These are phyloP conservation scores for Protonibea diacanthus DNA, from an alignment of 2,797 vertebrate species.

Conservation along the genomic window DNA sequence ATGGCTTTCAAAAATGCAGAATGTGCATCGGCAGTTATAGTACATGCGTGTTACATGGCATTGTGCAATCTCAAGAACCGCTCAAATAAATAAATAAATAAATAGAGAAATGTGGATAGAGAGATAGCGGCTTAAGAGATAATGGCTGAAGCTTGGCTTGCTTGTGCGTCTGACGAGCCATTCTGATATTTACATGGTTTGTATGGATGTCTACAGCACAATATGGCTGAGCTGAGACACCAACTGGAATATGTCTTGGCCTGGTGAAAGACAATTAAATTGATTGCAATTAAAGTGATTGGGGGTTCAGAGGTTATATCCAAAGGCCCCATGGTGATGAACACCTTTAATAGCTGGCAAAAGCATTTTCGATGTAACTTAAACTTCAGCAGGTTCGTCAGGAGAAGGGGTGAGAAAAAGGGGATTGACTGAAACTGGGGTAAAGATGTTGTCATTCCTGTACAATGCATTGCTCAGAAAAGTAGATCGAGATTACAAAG, in stretches of 20 bases:
- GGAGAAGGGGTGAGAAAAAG: slow-evolving; percentile 19
- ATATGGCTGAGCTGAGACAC: slow-evolving; percentile 20
- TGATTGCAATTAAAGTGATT: neutral
- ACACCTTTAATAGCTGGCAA: neutral
- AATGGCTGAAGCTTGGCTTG: slow-evolving; percentile 35
- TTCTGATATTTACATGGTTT: slow-evolving; percentile 41
- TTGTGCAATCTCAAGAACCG: slow-evolving; percentile 86
- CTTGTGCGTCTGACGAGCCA: slow-evolving; percentile 43
- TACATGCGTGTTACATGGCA: slow-evolving; percentile 93
- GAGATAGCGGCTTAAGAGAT: slow-evolving; percentile 65
- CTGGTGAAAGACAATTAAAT: slow-evolving; percentile 26
- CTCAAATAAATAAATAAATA: slow-evolving; percentile 87
- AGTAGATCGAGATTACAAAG: slow-evolving; percentile 46
- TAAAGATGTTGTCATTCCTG: slow-evolving; percentile 45
- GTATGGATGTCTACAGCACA: slow-evolving; percentile 28
- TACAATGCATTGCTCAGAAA: slow-evolving; percentile 61
- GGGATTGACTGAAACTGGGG: slow-evolving; percentile 33
- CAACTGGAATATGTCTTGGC: slow-evolving; percentile 14
- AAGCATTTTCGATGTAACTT: slow-evolving; percentile 14
- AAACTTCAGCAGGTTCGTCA: slow-evolving; percentile 43
- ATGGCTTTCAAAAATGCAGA: slow-evolving; percentile 94
- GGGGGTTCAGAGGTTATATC: slow-evolving; percentile 34
- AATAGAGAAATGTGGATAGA: slow-evolving; percentile 85
- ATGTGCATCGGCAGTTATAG: slow-evolving; percentile 88
- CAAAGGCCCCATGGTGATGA: slow-evolving; percentile 17